phyloP scores from a whole-genome alignment of 2,113 vertebrate genomes.

The Phalacrocorax carbo region DNA sequence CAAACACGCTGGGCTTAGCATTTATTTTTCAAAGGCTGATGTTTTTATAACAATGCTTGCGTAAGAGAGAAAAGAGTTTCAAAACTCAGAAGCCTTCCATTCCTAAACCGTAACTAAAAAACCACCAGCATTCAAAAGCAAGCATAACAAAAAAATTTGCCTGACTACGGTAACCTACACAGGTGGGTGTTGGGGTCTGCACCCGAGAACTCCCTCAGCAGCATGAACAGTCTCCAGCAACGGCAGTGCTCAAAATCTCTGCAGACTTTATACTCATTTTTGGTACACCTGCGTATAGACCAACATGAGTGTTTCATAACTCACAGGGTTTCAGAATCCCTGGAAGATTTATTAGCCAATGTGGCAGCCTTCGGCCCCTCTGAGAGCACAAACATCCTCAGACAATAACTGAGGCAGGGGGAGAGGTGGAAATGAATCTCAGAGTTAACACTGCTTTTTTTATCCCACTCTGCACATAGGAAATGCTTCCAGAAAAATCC shows the following conservation, averaged over 20 bases:
- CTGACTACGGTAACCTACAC: neutral
- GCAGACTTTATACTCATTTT: neutral
- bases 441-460: neutral
- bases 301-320: neutral
- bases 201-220: neutral
- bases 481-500: slow-evolving; percentile 33
- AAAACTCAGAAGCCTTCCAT: neutral
- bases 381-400: neutral
- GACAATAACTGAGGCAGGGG: neutral
- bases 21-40: neutral
- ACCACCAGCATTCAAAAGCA: neutral
- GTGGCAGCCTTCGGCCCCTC: neutral
- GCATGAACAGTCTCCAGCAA: neutral
- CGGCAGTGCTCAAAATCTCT: neutral
- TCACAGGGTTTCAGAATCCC: neutral
- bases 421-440: neutral
- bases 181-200: neutral
- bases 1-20: neutral
- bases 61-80: neutral
- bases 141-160: neutral
- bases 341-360: neutral
- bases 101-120: neutral
- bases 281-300: neutral
- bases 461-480: neutral
- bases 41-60: neutral